A percentile compares a stretch with the other conserved stretches of the same genome.
Evolutionary conservation across 2,888 invertebrate species (phyloP).

Genomic region (Scaptomyza polygonia): DNA sequence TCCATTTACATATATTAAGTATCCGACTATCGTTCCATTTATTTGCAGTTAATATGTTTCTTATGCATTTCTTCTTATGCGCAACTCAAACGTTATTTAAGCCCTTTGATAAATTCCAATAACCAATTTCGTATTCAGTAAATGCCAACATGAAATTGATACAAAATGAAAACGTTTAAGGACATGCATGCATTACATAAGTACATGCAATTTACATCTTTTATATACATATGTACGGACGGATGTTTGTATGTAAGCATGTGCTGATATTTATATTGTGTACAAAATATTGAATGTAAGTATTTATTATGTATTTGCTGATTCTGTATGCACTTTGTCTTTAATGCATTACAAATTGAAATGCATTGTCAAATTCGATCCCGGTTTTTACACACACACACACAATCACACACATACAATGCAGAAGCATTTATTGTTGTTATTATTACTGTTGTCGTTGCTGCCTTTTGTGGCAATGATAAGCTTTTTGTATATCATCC

Average conservation of each 20-base stretch:
- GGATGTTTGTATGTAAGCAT: background rate
- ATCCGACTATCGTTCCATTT: background rate
- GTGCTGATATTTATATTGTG: background rate
- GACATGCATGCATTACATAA: background rate
- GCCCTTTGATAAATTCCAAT: background rate
- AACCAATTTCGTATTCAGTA: background rate
- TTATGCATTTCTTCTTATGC: background rate
- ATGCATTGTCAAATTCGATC: conserved; percentile 61
- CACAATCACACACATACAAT: background rate
- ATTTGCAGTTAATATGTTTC: background rate
- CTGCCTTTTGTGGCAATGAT: conserved; percentile 71
- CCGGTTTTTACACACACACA: conserved; percentile 26
- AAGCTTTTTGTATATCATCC: conserved; percentile 63
- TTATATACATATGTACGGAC: background rate
- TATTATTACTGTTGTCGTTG: conserved; percentile 26
- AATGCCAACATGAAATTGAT: conserved; percentile 1
- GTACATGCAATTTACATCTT: conserved; percentile 20
- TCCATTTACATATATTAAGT: background rate
- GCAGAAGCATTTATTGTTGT: conserved; percentile 37
- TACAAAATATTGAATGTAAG: conserved; percentile 23
- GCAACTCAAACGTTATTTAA: background rate
- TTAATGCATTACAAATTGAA: conserved; percentile 72
- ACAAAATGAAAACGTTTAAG: background rate
- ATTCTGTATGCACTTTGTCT: conserved; percentile 58
- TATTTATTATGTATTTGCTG: conserved; percentile 44